A percentile compares a stretch with the other conserved stretches of the same genome.
Evolutionary conservation across 2,797 vertebrate genomes (phyloP).

Genomic region (Fistularia commersonii): DNA sequence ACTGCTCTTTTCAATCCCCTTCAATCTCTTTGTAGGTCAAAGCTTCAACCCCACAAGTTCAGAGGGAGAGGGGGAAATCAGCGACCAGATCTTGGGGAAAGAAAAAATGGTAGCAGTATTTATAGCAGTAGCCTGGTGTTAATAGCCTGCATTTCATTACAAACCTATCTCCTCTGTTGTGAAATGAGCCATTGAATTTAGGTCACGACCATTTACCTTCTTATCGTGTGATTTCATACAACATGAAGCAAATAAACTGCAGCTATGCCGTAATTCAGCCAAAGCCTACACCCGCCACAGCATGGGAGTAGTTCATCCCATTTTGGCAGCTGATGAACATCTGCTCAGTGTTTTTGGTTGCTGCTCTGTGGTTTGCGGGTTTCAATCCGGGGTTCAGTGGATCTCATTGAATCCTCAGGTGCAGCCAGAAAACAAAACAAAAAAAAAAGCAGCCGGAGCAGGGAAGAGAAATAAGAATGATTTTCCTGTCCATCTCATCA

Average conservation of each 20-base stretch:
- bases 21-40: slow-evolving; percentile 50
- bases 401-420: slow-evolving; percentile 53
- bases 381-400: slow-evolving; percentile 31
- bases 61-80: slow-evolving; percentile 16
- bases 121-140: slow-evolving; percentile 12
- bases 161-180: slow-evolving; percentile 16
- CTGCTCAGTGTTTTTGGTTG: slow-evolving; percentile 62
- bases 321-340: slow-evolving; percentile 65
- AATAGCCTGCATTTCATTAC: slow-evolving; percentile 8
- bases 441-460: slow-evolving; percentile 7
- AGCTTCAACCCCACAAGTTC: slow-evolving; percentile 5
- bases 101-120: too few species aligned
- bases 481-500: slow-evolving; percentile 30
- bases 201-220: slow-evolving; percentile 56
- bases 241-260: slow-evolving; percentile 18
- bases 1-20: slow-evolving; percentile 24
- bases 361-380: slow-evolving; percentile 46
- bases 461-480: slow-evolving; percentile 4
- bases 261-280: slow-evolving; percentile 40
- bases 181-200: slow-evolving; percentile 29
- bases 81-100: slow-evolving; percentile 39
- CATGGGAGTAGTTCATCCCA: slow-evolving; percentile 40
- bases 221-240: slow-evolving; percentile 37
- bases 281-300: slow-evolving; percentile 41
- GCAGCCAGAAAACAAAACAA: slow-evolving; percentile 20